These are phyloP conservation scores for Oryzias melastigma DNA, from an alignment of 2,113 vertebrate genomes.

Conservation along the genomic window DNA sequence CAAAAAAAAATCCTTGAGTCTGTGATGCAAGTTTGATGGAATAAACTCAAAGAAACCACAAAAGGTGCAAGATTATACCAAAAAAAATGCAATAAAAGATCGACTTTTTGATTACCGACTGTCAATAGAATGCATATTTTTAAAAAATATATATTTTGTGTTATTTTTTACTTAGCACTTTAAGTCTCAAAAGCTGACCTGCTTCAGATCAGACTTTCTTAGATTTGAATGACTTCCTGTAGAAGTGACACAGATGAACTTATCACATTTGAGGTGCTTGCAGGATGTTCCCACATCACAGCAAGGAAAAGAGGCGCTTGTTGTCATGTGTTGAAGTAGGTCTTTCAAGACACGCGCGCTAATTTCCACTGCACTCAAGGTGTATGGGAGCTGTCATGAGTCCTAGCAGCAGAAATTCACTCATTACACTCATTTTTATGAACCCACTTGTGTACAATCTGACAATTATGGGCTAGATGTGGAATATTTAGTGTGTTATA, in stretches of 20 bases:
- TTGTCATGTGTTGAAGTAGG: slow-evolving; percentile 53
- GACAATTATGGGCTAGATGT: background rate
- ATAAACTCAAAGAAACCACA: no score
- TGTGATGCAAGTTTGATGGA: background rate
- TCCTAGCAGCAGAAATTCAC: slow-evolving; percentile 26
- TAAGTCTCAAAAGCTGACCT: slow-evolving; percentile 11
- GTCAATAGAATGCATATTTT: no score
- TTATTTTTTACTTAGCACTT: slow-evolving; percentile 8
- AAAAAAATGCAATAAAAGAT: no score
- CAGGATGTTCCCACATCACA: slow-evolving; percentile 49
- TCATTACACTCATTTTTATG: slow-evolving; percentile 23
- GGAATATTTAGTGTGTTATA: background rate
- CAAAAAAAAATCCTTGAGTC: background rate
- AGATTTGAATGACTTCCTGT: slow-evolving; percentile 7
- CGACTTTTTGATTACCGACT: no score
- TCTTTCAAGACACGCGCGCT: slow-evolving; percentile 36
- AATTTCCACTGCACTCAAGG: slow-evolving; percentile 36
- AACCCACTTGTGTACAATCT: slow-evolving; percentile 13
- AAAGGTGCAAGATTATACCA: no score
- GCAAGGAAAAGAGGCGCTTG: slow-evolving; percentile 51
- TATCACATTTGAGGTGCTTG: slow-evolving; percentile 35
- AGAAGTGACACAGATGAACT: slow-evolving; percentile 42
- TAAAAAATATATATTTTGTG: background rate
- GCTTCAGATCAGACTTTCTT: slow-evolving; percentile 9
- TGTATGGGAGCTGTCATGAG: slow-evolving; percentile 51